A percentile compares a stretch with the other conserved stretches of the same genome.
phyloP scores from a whole-genome alignment of 2,888 invertebrate species.

The Hyposoter dolosus region DNA sequence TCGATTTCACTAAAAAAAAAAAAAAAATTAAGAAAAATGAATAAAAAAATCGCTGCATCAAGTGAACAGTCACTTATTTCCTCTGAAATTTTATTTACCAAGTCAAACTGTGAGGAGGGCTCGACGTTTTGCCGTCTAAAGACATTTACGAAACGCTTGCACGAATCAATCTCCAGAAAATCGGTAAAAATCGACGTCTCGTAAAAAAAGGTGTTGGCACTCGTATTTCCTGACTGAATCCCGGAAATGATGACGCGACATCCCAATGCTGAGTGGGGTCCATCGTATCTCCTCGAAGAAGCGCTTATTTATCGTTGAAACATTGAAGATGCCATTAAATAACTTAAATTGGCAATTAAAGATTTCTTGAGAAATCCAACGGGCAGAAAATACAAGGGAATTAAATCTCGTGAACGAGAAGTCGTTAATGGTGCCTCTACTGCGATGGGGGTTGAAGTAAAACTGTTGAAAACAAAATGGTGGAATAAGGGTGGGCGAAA shows the following conservation, averaged over 20 bases:
- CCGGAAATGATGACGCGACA: background rate
- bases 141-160: background rate
- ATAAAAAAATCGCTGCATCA: no score
- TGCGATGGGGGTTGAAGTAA: background rate
- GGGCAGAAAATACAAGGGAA: constrained; percentile 4
- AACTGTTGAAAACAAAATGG: constrained; percentile 7
- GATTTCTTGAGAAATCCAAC: background rate
- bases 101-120: background rate
- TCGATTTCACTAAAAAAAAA: no score
- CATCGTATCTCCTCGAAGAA: background rate
- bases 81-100: background rate
- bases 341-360: background rate
- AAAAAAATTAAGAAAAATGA: no score
- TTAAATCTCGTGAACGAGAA: constrained; percentile 27
- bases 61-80: background rate
- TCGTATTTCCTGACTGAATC: background rate
- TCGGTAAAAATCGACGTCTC: background rate
- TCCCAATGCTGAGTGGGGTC: background rate
- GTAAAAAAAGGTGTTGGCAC: background rate
- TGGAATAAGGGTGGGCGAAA: background rate
- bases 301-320: background rate
- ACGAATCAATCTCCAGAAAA: background rate
- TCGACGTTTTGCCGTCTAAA: background rate
- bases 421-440: background rate
- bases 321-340: constrained; percentile 11